These are phyloP conservation scores for Metalampra italica DNA, from an alignment of 2,888 invertebrate species.

Conservation along the genomic window DNA sequence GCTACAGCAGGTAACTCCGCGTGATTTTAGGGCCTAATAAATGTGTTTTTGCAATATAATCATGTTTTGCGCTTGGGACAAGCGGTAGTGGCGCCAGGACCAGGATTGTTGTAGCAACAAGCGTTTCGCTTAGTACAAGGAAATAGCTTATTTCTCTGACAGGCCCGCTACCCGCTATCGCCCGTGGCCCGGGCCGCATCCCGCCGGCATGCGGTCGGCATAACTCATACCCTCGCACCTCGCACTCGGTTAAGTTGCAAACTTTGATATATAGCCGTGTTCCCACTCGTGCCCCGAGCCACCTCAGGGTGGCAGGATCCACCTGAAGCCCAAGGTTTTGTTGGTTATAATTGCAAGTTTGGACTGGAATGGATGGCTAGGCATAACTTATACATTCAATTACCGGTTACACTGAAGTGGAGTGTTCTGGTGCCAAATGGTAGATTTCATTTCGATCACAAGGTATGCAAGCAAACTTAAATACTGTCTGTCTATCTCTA, in stretches of 20 bases:
- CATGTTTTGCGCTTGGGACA: too few relatives aligned
- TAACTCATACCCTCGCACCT: conserved; percentile 70
- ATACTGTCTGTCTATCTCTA: too few relatives aligned
- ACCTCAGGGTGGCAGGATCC: conserved; percentile 11
- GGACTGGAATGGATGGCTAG: conserved; percentile 15
- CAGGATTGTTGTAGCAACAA: too few relatives aligned
- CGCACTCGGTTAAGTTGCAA: conserved; percentile 64
- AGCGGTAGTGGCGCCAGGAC: too few relatives aligned
- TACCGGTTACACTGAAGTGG: background rate
- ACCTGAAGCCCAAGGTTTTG: conserved; percentile 5
- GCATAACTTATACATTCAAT: conserved; percentile 7
- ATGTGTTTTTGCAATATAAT: too few relatives aligned
- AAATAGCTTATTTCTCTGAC: too few relatives aligned
- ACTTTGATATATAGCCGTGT: conserved; percentile 65
- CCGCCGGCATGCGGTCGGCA: conserved; percentile 58
- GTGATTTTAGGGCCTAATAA: too few relatives aligned
- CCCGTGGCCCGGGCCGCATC: conserved; percentile 13
- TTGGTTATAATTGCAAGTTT: conserved; percentile 31
- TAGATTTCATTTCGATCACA: too few relatives aligned
- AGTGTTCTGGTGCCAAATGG: background rate
- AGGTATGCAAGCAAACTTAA: too few relatives aligned
- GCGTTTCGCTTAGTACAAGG: too few relatives aligned
- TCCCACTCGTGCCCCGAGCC: conserved; percentile 19
- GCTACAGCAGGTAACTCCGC: too few relatives aligned
- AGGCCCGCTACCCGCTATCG: background rate